Evolutionary conservation across 2,888 invertebrate genomes (phyloP), one percentile per base, ranked within the genome.

Genomic region (Drosophila hamatofila): DNA sequence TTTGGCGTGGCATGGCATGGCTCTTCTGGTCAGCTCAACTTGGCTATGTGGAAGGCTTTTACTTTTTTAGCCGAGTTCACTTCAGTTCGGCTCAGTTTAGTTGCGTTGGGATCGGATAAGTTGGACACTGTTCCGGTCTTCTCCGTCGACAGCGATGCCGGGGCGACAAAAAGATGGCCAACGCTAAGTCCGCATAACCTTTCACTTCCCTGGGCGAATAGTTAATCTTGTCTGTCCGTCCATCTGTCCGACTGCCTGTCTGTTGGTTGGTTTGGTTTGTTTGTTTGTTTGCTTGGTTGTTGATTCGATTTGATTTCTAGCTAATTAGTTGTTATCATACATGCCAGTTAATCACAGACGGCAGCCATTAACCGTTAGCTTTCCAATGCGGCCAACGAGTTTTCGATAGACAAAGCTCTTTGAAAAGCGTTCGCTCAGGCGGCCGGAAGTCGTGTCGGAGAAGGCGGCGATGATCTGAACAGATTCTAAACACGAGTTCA

Each of bases 261-360:
- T 55, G 39, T 23, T 12, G 39, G 56, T 42, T 35, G 49, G 57
- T 52, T 66, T 41, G 33, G 33, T 25, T 30, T 48, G 57, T 49
- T 46, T 48, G 61, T 56, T 42, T 44, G 35, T 62, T 58, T 44
- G 54, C 33, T 63, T 56, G 56, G 25, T 18, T 51, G 61, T 60
- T 78, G 75, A 75, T 75, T 87, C 70, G 68, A 87, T 68, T 88
- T 78, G 52, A 79, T 87, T 89, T 81, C 85, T 68, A 71, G 80
- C 70, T 89, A 84, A 84, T 84, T 89, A 87, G 80, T 65, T 84
- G 81, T 79, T 84, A 89, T 82, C 86, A 85, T 71, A 62, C 71
- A 65, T 55, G 51, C 72, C 60, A 67, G 66, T 60, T 85, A 85
- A 82, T 85, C 74, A 85, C 63, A 68, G 65, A 57, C 71, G 75